phyloP scores from a whole-genome alignment of 2,888 invertebrate genomes.

The Melanchra persicariae region DNA sequence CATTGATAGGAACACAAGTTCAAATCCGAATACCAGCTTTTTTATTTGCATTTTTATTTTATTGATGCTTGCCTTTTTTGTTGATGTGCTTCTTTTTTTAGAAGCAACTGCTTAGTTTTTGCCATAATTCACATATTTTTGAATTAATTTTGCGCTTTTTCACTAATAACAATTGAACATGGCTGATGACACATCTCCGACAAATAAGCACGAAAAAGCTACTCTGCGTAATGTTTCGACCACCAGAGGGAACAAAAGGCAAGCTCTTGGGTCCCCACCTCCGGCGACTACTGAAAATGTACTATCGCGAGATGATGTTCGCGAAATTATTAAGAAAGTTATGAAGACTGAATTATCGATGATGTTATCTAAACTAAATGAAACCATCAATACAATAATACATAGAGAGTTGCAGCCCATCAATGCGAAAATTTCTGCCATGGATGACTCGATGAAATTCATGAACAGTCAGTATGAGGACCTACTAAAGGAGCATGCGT shows the following conservation, averaged over 20 bases:
- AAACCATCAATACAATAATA: background rate
- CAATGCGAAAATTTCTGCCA: conserved; percentile 1
- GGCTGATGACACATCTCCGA: background rate
- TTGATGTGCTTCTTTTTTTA: background rate
- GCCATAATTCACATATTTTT: no score
- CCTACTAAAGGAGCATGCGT: no score
- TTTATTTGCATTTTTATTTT: background rate
- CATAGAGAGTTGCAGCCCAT: background rate
- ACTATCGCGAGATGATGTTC: background rate
- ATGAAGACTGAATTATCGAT: background rate
- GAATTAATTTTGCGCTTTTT: no score
- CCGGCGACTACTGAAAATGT: background rate
- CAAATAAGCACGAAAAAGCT: background rate
- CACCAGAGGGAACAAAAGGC: background rate
- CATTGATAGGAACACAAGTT: background rate
- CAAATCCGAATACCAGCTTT: background rate
- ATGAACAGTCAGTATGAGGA: no score
- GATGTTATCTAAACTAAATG: background rate
- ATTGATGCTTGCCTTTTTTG: no score
- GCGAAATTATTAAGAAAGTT: background rate
- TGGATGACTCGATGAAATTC: background rate
- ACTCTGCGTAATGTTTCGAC: background rate
- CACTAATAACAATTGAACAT: background rate
- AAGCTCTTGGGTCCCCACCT: background rate
- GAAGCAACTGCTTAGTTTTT: background rate